Evolutionary conservation across 2,888 invertebrate genomes (phyloP).

Genomic region (Fragum whitleyi): DNA sequence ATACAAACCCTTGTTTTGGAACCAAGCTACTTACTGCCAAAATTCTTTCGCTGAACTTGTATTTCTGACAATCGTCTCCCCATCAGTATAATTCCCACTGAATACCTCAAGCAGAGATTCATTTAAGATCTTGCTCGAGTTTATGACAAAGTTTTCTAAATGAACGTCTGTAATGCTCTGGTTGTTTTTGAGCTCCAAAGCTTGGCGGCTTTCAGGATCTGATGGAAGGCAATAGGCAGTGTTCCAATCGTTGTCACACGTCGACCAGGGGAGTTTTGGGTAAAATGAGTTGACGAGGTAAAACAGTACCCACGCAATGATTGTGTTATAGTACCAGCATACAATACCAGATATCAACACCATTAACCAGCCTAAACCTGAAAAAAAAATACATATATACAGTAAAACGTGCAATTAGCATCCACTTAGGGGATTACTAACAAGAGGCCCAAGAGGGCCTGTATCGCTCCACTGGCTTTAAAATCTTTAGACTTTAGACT

Average conservation of each 20-base stretch:
- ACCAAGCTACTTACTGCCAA: constrained; percentile 72
- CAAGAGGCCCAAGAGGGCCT: too few species aligned
- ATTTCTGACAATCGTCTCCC: constrained; percentile 23
- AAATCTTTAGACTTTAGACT: too few species aligned
- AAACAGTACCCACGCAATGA: constrained; percentile 98
- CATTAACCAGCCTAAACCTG: constrained; percentile 87
- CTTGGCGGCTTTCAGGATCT: constrained; percentile 29
- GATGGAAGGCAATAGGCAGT: constrained; percentile 84
- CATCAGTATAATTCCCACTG: background rate
- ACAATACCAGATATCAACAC: constrained; percentile 93
- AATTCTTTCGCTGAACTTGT: constrained; percentile 74
- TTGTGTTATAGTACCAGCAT: constrained; percentile 97
- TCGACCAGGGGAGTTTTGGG: constrained; percentile 93
- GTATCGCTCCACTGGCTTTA: too few species aligned
- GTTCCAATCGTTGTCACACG: constrained; percentile 88
- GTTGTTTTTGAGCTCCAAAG: background rate
- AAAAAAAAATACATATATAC: background rate
- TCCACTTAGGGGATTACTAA: too few species aligned
- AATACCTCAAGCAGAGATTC: background rate
- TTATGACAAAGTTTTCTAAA: background rate
- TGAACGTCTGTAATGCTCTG: background rate
- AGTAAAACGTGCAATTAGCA: too few species aligned
- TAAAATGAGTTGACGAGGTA: constrained; percentile 96
- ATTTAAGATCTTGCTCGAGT: background rate
- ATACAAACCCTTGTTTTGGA: constrained; percentile 8